Evolutionary conservation across 2,797 vertebrate species (phyloP).

Genomic region (Cirrhinus molitorella): DNA sequence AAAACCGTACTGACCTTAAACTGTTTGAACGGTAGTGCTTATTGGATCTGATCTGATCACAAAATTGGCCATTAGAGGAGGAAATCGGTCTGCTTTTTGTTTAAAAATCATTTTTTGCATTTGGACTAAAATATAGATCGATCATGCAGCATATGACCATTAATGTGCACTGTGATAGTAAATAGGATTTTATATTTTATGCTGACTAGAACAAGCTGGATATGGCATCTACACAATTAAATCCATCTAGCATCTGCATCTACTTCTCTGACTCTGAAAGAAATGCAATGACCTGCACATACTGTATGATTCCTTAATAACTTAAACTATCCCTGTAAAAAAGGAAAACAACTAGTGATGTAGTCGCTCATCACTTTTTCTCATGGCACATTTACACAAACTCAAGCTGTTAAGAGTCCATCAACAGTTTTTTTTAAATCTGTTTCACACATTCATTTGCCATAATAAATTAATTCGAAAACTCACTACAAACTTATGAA

Average conservation of each 20-base stretch:
- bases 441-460: not conserved
- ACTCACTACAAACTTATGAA: not conserved
- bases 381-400: not conserved
- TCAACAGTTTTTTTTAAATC: not conserved
- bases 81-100: not conserved
- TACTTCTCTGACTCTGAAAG: not conserved
- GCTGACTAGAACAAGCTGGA: not conserved
- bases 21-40: not conserved
- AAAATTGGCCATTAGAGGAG: not conserved
- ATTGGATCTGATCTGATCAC: not conserved
- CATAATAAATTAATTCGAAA: not conserved
- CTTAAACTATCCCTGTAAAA: not conserved
- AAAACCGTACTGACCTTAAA: not conserved
- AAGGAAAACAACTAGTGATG: not conserved
- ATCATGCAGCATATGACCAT: not conserved
- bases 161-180: not conserved
- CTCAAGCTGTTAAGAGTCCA: not conserved
- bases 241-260: not conserved
- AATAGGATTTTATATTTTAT: not conserved
- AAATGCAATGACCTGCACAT: not conserved
- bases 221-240: not conserved
- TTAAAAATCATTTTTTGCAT: not conserved
- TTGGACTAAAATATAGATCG: not conserved
- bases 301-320: not conserved
- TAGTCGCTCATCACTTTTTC: not conserved